Evolutionary conservation across 2,797 vertebrate species (phyloP).

Genomic region (Spheniscus humboldti): DNA sequence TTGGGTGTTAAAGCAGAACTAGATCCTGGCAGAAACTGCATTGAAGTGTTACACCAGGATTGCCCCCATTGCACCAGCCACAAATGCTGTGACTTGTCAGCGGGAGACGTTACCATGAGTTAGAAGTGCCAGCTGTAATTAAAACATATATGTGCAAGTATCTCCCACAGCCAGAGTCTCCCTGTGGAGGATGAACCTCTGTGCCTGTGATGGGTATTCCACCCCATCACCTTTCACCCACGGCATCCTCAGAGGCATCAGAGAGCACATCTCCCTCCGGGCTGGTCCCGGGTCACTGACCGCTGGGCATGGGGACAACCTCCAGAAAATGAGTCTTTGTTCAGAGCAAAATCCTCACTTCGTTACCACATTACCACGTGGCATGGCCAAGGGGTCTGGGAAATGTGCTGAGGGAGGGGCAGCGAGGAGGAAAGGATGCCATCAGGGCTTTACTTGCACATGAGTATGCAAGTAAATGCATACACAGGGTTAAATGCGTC

Average conservation of each 20-base stretch:
- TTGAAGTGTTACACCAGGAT: not conserved
- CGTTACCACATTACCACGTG: not conserved
- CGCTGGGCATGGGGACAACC: not conserved
- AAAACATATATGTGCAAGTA: not conserved
- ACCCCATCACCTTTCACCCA: not conserved
- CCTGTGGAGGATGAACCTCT: not conserved
- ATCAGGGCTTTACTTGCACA: not conserved
- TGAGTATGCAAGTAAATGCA: not conserved
- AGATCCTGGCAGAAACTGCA: not conserved
- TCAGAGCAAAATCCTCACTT: not conserved
- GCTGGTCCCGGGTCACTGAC: not conserved
- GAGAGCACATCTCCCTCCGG: not conserved
- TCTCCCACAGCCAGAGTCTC: not conserved
- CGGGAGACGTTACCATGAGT: accelerated
- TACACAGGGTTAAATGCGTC: not conserved
- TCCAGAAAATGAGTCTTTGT: not conserved
- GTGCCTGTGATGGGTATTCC: not conserved
- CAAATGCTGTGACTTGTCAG: not conserved
- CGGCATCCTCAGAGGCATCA: not conserved
- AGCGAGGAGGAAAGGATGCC: not conserved
- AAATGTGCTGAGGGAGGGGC: not conserved
- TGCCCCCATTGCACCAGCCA: not conserved
- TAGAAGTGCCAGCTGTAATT: not conserved
- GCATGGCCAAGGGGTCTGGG: not conserved
- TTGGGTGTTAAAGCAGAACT: not conserved